Evolutionary conservation across 2,888 invertebrate species (phyloP).

Genomic region (Monochamus alternatus): DNA sequence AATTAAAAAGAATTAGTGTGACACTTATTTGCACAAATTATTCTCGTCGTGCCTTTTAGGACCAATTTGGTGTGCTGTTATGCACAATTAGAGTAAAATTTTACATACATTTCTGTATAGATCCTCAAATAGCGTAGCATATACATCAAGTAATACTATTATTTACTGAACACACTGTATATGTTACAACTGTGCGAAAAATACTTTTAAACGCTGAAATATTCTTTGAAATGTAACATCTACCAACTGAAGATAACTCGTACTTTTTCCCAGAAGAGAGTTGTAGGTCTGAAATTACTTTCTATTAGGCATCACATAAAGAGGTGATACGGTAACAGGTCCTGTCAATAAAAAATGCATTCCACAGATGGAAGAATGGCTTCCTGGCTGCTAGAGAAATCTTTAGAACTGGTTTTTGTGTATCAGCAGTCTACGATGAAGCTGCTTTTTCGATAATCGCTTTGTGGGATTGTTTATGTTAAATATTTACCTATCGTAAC

Average conservation of each 20-base stretch:
- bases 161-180: no score
- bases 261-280: background rate
- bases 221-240: background rate
- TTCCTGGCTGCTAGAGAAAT: constrained; percentile 51
- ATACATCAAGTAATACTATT: no score
- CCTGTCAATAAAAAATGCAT: constrained; percentile 50
- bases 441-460: constrained; percentile 27
- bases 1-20: no score
- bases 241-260: background rate
- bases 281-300: constrained; percentile 19
- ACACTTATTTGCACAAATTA: no score
- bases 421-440: constrained; percentile 32
- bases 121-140: no score
- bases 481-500: constrained; percentile 13
- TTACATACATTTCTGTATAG: no score
- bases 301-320: constrained; percentile 33
- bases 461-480: constrained; percentile 13
- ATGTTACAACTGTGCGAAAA: no score
- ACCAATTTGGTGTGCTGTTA: no score
- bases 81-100: no score
- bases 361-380: constrained; percentile 47
- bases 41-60: no score
- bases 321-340: constrained; percentile 44
- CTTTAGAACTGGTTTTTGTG: constrained; percentile 49
- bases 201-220: no score